Conservation (phyloP, 2,888 invertebrate species). For the Melikaiella ostensackeni region DNA sequence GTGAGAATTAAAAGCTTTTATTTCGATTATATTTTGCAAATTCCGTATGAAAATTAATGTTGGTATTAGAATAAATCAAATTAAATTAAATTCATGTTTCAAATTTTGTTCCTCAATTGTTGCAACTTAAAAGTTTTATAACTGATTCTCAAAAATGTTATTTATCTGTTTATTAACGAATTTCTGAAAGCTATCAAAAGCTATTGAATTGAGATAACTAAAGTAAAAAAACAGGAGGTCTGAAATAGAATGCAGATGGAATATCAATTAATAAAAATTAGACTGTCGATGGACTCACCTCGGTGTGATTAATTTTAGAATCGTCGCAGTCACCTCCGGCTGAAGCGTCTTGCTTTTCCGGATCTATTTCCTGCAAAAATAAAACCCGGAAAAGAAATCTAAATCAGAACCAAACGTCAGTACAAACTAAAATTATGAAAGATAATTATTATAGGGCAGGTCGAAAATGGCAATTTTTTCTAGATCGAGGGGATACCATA, state of each 20-base stretch:
- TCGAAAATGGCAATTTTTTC: too few relatives aligned
- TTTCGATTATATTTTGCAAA: too few relatives aligned
- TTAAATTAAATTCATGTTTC: too few relatives aligned
- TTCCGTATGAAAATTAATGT: too few relatives aligned
- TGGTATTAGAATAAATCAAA: too few relatives aligned
- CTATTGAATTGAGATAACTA: neutral
- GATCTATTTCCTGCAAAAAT: conserved; percentile 83
- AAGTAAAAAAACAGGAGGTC: neutral
- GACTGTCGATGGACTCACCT: conserved; percentile 64
- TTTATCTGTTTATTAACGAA: neutral
- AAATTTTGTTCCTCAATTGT: too few relatives aligned
- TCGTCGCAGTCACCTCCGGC: conserved; percentile 73
- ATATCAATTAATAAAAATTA: conserved; percentile 6
- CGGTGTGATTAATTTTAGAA: conserved; percentile 73
- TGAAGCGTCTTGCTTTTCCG: conserved; percentile 81
- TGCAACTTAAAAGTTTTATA: too few relatives aligned
- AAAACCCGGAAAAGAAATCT: conserved; percentile 56
- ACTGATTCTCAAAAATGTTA: neutral
- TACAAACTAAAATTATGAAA: neutral
- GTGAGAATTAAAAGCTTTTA: too few relatives aligned
- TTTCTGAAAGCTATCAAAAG: neutral
- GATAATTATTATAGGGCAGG: neutral
- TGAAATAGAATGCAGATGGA: neutral
- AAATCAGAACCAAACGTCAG: conserved; percentile 26
- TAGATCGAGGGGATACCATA: too few relatives aligned